phyloP scores from a whole-genome alignment of 1,140 invertebrate species.

The Drosophila watanabei region DNA sequence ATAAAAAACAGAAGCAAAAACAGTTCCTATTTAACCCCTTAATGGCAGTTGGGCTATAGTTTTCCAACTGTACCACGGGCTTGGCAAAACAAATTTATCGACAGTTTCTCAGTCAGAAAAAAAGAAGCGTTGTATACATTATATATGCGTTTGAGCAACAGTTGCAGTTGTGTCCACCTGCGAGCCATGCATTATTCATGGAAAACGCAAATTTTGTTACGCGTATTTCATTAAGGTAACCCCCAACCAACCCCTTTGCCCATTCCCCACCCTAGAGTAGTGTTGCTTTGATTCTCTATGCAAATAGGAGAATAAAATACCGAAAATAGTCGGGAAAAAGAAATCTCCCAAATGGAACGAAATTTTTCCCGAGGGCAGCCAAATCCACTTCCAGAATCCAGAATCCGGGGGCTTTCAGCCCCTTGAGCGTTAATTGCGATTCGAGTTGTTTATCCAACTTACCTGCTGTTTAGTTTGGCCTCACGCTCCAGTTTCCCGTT shows the following conservation, averaged over 20 bases:
- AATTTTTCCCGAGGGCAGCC: slow-evolving; percentile 12
- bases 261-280: background rate
- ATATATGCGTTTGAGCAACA: slow-evolving; percentile 25
- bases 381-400: background rate
- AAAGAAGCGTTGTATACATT: background rate
- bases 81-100: slow-evolving; percentile 47
- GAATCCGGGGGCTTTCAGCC: slow-evolving; percentile 11
- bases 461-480: slow-evolving; percentile 75
- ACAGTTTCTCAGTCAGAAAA: slow-evolving; percentile 24
- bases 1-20: slow-evolving; percentile 27
- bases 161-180: slow-evolving; percentile 35
- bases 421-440: slow-evolving; percentile 59
- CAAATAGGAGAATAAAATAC: slow-evolving; percentile 37
- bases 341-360: slow-evolving; percentile 24
- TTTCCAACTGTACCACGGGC: slow-evolving; percentile 2
- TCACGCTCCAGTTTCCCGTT: slow-evolving; percentile 58
- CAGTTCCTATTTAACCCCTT: slow-evolving; percentile 76
- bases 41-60: slow-evolving; percentile 68
- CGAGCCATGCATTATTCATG: slow-evolving; percentile 54
- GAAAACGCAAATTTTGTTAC: slow-evolving; percentile 52
- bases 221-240: slow-evolving; percentile 50
- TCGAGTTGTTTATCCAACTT: slow-evolving; percentile 69
- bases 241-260: background rate
- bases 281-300: slow-evolving; percentile 44
- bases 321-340: slow-evolving; percentile 3